These are phyloP conservation scores for Drosophila ustulata DNA, from an alignment of 2,888 invertebrate species.

Conservation along the genomic window DNA sequence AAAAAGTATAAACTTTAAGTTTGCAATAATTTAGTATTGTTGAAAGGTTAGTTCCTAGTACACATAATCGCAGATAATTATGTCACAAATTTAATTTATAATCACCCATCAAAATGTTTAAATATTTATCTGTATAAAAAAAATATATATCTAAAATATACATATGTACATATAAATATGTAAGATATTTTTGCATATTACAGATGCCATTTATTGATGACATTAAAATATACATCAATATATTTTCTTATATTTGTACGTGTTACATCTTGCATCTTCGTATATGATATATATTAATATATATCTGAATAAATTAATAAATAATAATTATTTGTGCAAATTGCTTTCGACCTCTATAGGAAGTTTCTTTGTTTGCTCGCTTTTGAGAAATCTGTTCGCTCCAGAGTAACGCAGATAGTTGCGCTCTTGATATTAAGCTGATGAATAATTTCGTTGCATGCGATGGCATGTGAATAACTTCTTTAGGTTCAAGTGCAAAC, in stretches of 20 bases:
- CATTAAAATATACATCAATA: no score
- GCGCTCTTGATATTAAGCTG: slow-evolving; percentile 25
- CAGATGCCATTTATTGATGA: neutral
- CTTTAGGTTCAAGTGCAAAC: slow-evolving; percentile 48
- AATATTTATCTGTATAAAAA: no score
- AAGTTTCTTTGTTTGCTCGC: neutral
- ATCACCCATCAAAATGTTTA: no score
- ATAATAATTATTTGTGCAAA: neutral
- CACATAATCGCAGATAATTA: no score
- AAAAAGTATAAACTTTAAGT: no score
- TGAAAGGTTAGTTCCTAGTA: neutral
- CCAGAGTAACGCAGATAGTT: neutral
- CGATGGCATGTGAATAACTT: slow-evolving; percentile 54
- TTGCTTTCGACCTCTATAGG: neutral
- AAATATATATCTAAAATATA: no score
- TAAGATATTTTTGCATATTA: neutral
- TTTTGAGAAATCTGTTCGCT: neutral
- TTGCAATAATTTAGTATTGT: neutral
- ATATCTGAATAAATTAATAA: no score
- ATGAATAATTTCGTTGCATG: slow-evolving; percentile 42
- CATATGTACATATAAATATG: neutral
- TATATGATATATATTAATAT: no score
- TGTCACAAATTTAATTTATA: no score
- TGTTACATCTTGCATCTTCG: no score
- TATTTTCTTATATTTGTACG: neutral